Conservation (phyloP, 2,797 vertebrate species). For the Brachyalestes nurse region DNA sequence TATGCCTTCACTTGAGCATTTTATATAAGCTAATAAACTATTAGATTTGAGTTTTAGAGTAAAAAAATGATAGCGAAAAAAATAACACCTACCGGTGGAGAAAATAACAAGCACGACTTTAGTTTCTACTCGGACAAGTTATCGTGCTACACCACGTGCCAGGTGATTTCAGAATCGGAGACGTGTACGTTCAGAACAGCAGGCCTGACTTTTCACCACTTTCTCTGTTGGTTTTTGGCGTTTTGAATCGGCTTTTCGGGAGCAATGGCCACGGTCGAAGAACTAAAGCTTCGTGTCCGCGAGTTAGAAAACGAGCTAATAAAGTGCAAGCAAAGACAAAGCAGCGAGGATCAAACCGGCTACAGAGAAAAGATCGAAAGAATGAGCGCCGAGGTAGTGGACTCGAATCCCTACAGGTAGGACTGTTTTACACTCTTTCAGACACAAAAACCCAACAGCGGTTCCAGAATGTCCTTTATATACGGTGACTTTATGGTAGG, state of each 20-base stretch:
- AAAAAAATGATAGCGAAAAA: background rate
- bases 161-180: constrained; percentile 65
- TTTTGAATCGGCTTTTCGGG: background rate
- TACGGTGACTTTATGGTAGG: background rate
- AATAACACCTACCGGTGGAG: background rate
- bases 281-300: constrained; percentile 83
- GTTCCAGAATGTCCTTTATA: background rate
- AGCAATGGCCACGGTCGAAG: constrained; percentile 80
- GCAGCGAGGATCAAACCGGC: constrained; percentile 58
- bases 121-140: constrained; percentile 67
- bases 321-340: constrained; percentile 77
- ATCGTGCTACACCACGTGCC: constrained; percentile 56
- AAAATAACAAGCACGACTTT: background rate
- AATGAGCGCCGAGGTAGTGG: constrained; percentile 95
- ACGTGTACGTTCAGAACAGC: constrained; percentile 73
- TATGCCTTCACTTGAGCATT: too few relatives aligned
- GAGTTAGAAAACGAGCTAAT: constrained; percentile 89
- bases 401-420: constrained; percentile 97
- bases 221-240: background rate
- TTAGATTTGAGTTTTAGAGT: too few relatives aligned
- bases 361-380: constrained; percentile 82
- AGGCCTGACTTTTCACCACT: accelerated
- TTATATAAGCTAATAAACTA: too few relatives aligned
- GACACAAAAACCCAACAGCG: too few relatives aligned
- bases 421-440: background rate